phyloP scores from a whole-genome alignment of 1,140 invertebrate genomes.

The Drosophila elegans region DNA sequence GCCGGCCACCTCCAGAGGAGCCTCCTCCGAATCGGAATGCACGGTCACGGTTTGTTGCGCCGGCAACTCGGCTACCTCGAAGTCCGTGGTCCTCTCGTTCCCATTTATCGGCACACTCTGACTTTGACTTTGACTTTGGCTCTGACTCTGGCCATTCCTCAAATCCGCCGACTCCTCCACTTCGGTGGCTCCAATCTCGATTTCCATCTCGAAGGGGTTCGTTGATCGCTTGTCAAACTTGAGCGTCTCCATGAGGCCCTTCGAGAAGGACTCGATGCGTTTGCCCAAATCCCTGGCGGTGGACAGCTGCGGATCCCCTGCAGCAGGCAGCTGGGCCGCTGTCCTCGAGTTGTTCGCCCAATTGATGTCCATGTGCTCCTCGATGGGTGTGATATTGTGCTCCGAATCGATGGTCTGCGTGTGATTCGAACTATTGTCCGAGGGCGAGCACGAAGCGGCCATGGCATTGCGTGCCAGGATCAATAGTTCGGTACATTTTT shows the following conservation, averaged over 20 bases:
- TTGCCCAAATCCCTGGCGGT: slow-evolving; percentile 79
- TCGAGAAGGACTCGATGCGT: slow-evolving; percentile 83
- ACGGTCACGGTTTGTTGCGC: slow-evolving; percentile 5
- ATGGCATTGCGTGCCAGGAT: slow-evolving; percentile 89
- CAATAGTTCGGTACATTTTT: slow-evolving; percentile 90
- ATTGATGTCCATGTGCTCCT: slow-evolving; percentile 84
- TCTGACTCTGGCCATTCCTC: slow-evolving; percentile 57
- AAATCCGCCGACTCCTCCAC: slow-evolving; percentile 76
- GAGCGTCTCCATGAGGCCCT: slow-evolving; percentile 83
- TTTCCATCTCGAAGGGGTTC: slow-evolving; percentile 84
- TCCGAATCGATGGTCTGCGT: slow-evolving; percentile 85
- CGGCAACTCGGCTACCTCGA: slow-evolving; percentile 67
- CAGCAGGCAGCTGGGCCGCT: slow-evolving; percentile 56
- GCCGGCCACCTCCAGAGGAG: slow-evolving; percentile 21
- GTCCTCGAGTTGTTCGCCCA: slow-evolving; percentile 83
- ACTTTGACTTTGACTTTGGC: slow-evolving; percentile 47
- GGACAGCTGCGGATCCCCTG: slow-evolving; percentile 68
- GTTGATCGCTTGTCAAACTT: slow-evolving; percentile 84
- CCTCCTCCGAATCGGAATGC: slow-evolving; percentile 77
- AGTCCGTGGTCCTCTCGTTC: slow-evolving; percentile 74
- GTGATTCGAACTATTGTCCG: slow-evolving; percentile 87
- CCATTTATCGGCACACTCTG: slow-evolving; percentile 75
- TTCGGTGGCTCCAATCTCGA: slow-evolving; percentile 83
- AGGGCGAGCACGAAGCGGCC: slow-evolving; percentile 83
- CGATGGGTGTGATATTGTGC: slow-evolving; percentile 84